Conservation (phyloP, 92 coral and sea anemone species). For the Paramuricea clavata region DNA sequence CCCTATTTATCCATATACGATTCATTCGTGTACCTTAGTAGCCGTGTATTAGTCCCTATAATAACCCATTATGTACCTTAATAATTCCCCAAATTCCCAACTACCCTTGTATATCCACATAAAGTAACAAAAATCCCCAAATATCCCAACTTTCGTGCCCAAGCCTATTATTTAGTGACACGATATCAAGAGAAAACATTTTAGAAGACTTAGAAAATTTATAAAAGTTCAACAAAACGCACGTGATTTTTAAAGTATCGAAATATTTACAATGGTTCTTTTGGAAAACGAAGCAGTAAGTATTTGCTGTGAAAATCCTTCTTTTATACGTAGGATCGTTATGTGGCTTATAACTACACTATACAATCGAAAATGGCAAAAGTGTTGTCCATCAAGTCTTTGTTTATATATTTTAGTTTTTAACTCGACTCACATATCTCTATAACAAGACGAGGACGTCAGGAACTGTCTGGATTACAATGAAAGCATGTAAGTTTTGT, state of each 20-base stretch:
- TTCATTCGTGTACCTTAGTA: too few relatives aligned
- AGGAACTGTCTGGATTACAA: slow-evolving; percentile 89
- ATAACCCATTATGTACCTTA: neutral
- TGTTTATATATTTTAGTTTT: slow-evolving; percentile 75
- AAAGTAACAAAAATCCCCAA: neutral
- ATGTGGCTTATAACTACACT: too few relatives aligned
- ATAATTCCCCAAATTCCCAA: neutral
- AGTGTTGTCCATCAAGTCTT: too few relatives aligned
- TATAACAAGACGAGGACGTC: slow-evolving; percentile 86
- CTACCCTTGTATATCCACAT: neutral
- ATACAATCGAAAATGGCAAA: too few relatives aligned
- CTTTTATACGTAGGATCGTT: too few relatives aligned
- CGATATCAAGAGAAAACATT: neutral
- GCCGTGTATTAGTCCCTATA: too few relatives aligned
- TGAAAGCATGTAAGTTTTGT: slow-evolving; percentile 91
- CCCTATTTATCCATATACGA: neutral
- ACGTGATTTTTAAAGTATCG: slow-evolving; percentile 3
- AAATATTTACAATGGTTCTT: slow-evolving; percentile 75
- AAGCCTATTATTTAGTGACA: neutral
- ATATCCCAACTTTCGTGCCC: neutral
- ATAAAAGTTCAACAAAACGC: neutral
- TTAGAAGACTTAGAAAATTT: neutral
- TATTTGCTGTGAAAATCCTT: too few relatives aligned
- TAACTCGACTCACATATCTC: slow-evolving; percentile 89
- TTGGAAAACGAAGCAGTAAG: slow-evolving; percentile 93